Percentiles rank a stretch among this genome's conserved stretches.
These are phyloP conservation scores for Otolemur crassicaudatus DNA, from an alignment of 2,797 vertebrate genomes.

Conservation along the genomic window DNA sequence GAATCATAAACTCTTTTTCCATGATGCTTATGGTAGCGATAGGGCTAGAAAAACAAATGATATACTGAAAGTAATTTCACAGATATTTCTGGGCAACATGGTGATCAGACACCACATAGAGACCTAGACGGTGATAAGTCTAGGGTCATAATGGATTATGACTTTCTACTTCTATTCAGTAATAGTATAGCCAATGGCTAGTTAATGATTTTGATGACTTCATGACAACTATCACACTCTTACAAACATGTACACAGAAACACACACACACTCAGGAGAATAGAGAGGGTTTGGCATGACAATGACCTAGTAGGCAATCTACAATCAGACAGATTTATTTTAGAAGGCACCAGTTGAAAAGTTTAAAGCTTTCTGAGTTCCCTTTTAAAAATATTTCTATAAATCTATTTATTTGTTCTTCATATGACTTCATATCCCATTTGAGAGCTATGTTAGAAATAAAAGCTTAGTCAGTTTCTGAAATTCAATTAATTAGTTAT, in stretches of 20 bases:
- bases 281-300: not conserved
- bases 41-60: not conserved
- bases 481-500: slow-evolving; percentile 59
- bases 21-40: not conserved
- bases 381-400: not conserved
- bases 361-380: not conserved
- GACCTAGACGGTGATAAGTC: not conserved
- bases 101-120: not conserved
- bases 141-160: not conserved
- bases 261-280: not conserved
- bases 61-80: not conserved
- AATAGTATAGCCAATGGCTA: not conserved
- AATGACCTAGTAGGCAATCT: slow-evolving; percentile 7
- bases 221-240: not conserved
- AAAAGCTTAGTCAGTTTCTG: slow-evolving; percentile 7
- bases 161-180: not conserved
- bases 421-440: not conserved
- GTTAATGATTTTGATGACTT: not conserved
- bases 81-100: not conserved
- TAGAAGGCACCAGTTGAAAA: not conserved
- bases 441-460: slow-evolving; percentile 17
- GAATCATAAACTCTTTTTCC: not conserved
- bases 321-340: not conserved
- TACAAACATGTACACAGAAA: not conserved
- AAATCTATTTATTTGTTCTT: not conserved